phyloP scores from a whole-genome alignment of 2,113 vertebrate species.

The Gallinago undulata region DNA sequence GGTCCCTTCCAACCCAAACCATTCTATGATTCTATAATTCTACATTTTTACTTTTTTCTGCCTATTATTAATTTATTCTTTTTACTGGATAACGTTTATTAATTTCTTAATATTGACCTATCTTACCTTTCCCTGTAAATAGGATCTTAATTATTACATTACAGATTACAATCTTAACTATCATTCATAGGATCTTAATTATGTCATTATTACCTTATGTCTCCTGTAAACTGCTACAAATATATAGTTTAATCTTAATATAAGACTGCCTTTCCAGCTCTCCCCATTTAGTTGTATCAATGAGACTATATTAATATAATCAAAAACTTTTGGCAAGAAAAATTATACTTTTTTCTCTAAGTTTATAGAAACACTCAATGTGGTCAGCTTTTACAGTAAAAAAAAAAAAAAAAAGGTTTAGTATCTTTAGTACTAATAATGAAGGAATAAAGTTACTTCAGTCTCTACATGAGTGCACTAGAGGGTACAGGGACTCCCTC shows the following conservation, averaged over 20 bases:
- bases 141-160: background rate
- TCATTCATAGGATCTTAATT: background rate
- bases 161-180: background rate
- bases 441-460: background rate
- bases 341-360: background rate
- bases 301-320: background rate
- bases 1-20: too few relatives aligned
- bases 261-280: background rate
- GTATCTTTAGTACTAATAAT: background rate
- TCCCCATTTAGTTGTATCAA: background rate
- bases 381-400: background rate
- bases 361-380: background rate
- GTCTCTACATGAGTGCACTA: fast-evolving
- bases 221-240: background rate
- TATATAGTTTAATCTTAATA: background rate
- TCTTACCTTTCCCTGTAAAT: background rate
- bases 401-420: background rate
- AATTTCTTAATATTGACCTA: background rate
- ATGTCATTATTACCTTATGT: background rate
- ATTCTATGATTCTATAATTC: too few relatives aligned
- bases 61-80: background rate
- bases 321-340: background rate
- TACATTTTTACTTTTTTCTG: too few relatives aligned
- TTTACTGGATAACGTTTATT: background rate
- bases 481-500: background rate